Percentiles rank a stretch among this genome's conserved stretches.
Evolutionary conservation across 2,888 invertebrate species (phyloP).

Genomic region (Tetragonula carbonaria): DNA sequence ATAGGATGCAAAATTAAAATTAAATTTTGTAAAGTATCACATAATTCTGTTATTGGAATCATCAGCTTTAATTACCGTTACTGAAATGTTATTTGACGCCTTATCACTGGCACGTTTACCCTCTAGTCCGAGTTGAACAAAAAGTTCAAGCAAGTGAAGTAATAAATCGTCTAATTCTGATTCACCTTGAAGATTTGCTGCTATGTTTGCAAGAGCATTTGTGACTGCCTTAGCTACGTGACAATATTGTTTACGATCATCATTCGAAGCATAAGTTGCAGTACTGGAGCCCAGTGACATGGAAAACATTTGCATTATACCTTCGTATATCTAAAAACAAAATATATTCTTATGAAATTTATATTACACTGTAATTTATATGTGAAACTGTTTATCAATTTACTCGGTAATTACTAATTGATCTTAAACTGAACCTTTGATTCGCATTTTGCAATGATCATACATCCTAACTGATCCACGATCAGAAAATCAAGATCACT

Average conservation of each 20-base stretch:
- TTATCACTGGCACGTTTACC: constrained; percentile 98
- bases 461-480: constrained; percentile 98
- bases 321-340: constrained; percentile 89
- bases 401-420: background rate
- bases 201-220: constrained; percentile 98
- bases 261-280: constrained; percentile 88
- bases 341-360: background rate
- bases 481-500: constrained; percentile 96
- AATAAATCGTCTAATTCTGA: constrained; percentile 93
- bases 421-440: constrained; percentile 85
- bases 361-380: background rate
- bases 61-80: constrained; percentile 83
- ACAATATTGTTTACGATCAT: constrained; percentile 85
- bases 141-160: constrained; percentile 95
- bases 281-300: constrained; percentile 97
- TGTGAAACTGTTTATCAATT: background rate
- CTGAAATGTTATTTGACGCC: constrained; percentile 87
- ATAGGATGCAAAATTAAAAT: constrained; percentile 12
- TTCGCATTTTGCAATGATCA: constrained; percentile 97
- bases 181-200: constrained; percentile 96
- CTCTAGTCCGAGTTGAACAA: constrained; percentile 98
- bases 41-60: background rate
- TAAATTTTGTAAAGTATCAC: background rate
- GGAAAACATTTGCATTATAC: constrained; percentile 99
- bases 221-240: constrained; percentile 98